A percentile compares a stretch with the other conserved stretches of the same genome.
Conservation (phyloP, 2,113 vertebrate genomes). For the Gopherus evgoodei region DNA sequence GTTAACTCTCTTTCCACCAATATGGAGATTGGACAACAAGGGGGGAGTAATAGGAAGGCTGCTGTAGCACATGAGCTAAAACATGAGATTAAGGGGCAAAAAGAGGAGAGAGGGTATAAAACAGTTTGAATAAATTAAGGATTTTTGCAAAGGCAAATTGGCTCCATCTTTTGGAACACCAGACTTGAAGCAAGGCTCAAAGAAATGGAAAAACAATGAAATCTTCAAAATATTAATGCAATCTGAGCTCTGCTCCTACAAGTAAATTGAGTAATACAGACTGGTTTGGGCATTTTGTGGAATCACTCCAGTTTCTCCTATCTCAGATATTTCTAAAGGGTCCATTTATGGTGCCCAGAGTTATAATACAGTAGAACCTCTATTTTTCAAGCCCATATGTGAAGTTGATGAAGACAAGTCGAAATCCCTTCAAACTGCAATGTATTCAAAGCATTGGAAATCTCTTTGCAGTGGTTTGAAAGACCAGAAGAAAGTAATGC, state of each 20-base stretch:
- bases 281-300: not conserved
- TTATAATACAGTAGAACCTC: not conserved
- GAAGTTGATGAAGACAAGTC: not conserved
- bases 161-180: not conserved
- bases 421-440: not conserved
- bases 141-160: not conserved
- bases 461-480: not conserved
- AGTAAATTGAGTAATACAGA: not conserved
- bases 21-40: constrained; percentile 45
- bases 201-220: rapidly evolving
- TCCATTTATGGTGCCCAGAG: not conserved
- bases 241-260: not conserved
- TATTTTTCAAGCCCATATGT: not conserved
- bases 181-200: not conserved
- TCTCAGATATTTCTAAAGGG: not conserved
- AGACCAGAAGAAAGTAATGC: not conserved
- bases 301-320: not conserved
- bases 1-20: constrained; percentile 51
- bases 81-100: not conserved
- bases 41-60: constrained; percentile 11
- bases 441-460: not conserved
- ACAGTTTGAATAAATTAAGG: constrained; percentile 10
- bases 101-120: not conserved
- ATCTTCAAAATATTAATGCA: not conserved
- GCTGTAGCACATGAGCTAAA: not conserved